These are phyloP conservation scores for Papilio elwesi DNA, from an alignment of 2,888 invertebrate species.

Conservation along the genomic window DNA sequence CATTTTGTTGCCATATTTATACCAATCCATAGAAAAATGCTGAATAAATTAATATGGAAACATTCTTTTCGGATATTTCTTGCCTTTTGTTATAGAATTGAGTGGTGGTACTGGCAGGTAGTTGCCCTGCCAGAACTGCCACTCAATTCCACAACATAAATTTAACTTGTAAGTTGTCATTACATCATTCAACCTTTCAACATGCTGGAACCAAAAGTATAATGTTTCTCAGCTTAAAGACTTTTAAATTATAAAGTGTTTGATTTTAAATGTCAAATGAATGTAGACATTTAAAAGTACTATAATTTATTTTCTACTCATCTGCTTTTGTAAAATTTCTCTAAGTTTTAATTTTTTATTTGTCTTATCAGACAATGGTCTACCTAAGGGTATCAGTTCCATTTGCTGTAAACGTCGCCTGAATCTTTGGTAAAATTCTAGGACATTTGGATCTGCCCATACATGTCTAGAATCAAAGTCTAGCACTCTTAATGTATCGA, in stretches of 20 bases:
- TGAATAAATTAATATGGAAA: too few species aligned
- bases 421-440: constrained; percentile 91
- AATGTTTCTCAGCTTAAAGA: too few species aligned
- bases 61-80: too few species aligned
- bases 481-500: constrained; percentile 92
- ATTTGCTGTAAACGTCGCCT: constrained; percentile 85
- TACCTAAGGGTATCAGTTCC: constrained; percentile 86
- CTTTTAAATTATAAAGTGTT: neutral
- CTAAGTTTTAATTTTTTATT: constrained; percentile 73
- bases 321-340: constrained; percentile 73
- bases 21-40: too few species aligned
- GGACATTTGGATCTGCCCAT: constrained; percentile 93
- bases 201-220: too few species aligned
- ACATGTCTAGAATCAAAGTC: constrained; percentile 95
- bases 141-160: too few species aligned
- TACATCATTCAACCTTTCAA: too few species aligned
- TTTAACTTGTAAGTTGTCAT: too few species aligned
- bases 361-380: constrained; percentile 71
- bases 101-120: too few species aligned
- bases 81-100: too few species aligned
- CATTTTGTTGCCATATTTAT: too few species aligned
- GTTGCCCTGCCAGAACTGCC: too few species aligned
- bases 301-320: constrained; percentile 53
- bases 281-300: neutral
- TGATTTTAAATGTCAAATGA: neutral